phyloP scores from a whole-genome alignment of 2,888 invertebrate species.

The Anagyrus pseudococci region DNA sequence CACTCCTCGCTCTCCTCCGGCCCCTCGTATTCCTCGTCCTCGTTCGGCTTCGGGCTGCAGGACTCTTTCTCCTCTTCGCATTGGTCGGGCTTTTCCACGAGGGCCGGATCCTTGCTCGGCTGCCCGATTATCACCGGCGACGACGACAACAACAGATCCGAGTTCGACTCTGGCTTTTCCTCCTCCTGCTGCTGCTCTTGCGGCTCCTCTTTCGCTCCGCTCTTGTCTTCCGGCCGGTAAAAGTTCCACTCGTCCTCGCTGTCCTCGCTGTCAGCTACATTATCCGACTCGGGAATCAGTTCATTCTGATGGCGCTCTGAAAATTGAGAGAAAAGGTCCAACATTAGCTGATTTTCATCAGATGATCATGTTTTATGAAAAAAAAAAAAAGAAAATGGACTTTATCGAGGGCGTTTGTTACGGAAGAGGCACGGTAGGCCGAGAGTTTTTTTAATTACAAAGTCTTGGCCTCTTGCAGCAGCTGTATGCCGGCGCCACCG shows the following conservation, averaged over 20 bases:
- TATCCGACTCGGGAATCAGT: constrained; percentile 66
- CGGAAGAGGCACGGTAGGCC: too few species aligned
- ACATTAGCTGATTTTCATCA: background rate
- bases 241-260: constrained; percentile 92
- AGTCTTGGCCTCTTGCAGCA: background rate
- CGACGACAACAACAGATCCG: constrained; percentile 1
- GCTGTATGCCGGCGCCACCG: too few species aligned
- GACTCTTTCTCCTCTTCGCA: constrained; percentile 34
- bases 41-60: constrained; percentile 34
- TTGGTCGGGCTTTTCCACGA: constrained; percentile 37
- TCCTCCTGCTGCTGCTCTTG: background rate
- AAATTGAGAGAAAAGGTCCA: constrained; percentile 34
- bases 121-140: background rate
- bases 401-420: too few species aligned
- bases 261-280: constrained; percentile 79
- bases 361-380: background rate
- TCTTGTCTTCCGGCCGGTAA: constrained; percentile 70
- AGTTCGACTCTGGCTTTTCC: constrained; percentile 3
- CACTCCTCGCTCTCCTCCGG: constrained; percentile 1
- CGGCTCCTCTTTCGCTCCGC: constrained; percentile 69
- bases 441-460: too few species aligned
- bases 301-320: constrained; percentile 54
- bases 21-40: constrained; percentile 7
- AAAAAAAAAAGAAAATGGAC: too few species aligned
- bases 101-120: constrained; percentile 36